Percentiles rank a stretch among this genome's conserved stretches.
Evolutionary conservation across 2,113 vertebrate genomes (phyloP).

Genomic region (Microcebus griseorufus): DNA sequence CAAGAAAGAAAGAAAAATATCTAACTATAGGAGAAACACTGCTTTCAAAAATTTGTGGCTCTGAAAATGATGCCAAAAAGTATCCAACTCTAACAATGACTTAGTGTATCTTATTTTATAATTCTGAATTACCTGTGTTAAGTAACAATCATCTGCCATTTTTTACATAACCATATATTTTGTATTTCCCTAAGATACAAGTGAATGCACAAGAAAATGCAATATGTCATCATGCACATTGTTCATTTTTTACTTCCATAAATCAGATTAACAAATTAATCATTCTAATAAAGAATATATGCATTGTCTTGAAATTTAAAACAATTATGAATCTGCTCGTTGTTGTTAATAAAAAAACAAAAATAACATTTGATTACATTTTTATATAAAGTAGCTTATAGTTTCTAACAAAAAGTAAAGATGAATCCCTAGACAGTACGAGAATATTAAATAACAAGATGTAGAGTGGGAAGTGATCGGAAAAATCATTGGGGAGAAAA

Average conservation of each 20-base stretch:
- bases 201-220: background rate
- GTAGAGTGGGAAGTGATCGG: background rate
- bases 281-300: background rate
- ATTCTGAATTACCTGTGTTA: conserved; percentile 1
- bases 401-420: background rate
- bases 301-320: background rate
- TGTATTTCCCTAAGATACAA: background rate
- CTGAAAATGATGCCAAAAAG: conserved; percentile 30
- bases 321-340: background rate
- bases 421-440: background rate
- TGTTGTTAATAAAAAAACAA: background rate
- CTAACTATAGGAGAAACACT: background rate
- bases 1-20: background rate
- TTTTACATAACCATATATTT: background rate
- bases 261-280: background rate
- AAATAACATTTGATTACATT: background rate
- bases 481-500: conserved; percentile 40
- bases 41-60: background rate
- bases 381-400: background rate
- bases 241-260: background rate
- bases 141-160: background rate
- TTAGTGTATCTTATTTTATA: background rate
- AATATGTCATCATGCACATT: background rate
- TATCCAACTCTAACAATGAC: background rate
- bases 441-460: conserved; percentile 47